phyloP scores from a whole-genome alignment of 1,140 invertebrate species.

The Brachionus plicatilis region DNA sequence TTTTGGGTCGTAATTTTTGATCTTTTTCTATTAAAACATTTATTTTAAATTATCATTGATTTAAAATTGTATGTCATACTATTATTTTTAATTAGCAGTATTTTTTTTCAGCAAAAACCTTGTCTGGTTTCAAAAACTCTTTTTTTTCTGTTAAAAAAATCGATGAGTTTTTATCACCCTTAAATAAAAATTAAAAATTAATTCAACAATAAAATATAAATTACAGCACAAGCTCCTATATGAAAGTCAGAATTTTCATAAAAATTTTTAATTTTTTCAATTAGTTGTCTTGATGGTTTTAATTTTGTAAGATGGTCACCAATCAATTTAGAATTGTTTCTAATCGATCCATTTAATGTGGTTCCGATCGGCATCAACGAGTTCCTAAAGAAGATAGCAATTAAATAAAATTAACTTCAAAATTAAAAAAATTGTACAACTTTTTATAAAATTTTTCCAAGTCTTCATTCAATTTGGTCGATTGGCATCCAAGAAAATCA shows the following conservation, averaged over 20 bases:
- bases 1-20: no score
- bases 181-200: not conserved
- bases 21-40: no score
- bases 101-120: not conserved
- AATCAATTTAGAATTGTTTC: not conserved
- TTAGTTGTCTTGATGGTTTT: not conserved
- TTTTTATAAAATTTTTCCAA: not conserved
- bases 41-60: no score
- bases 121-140: not conserved
- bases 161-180: not conserved
- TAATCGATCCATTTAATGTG: not conserved
- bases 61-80: no score
- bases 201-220: not conserved
- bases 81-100: not conserved
- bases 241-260: not conserved
- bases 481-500: not conserved
- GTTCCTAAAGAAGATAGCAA: not conserved
- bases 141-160: not conserved
- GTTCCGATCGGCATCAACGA: not conserved
- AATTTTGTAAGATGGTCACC: not conserved
- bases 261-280: not conserved
- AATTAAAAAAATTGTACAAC: not conserved
- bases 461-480: not conserved
- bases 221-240: not conserved
- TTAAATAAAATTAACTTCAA: not conserved